Base-by-base conservation (phyloP, 2,113 vertebrate genomes). In the Otolemur garnettii region DNA sequence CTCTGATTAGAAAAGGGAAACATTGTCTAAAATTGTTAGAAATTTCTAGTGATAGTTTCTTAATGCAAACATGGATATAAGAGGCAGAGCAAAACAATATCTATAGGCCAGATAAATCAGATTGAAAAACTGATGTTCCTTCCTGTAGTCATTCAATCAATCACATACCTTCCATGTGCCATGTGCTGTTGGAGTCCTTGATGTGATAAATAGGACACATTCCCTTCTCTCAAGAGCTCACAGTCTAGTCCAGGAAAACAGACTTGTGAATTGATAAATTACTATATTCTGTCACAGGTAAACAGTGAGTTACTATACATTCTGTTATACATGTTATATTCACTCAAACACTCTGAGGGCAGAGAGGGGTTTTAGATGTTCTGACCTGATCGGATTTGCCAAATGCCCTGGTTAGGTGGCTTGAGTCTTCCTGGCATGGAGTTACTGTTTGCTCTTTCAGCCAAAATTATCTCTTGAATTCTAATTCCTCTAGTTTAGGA, bases 21-120 rank as follows among this genome's bases (percentile, higher is more conserved):
- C 15, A 26, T 88, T 79, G 88, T 85, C 84, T 64, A 55, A 57
- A 74, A 35, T 53, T 80, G 50, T 92, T 94, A 35, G 33, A 77
- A 33, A 95, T 93, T 94, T 96, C 69, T 95, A 91, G 33, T 30
- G 68, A 83, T 60, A 86, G 19, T 77, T 91, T 38, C 28, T 95
- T 86, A 94, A 94, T 83, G 64, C 66, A 93, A 72, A 77, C 90
- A 82, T 91, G 82, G 86, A 19, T 71, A 33, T 84, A 82, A 93
- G 66, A 93, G 53, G 53, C 78, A 93, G 45, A 87, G 24, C 22
- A 72, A 87, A 91, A 77, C 14, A 77, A 59, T 79, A 17, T 64
- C 50, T 66, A 35, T 57, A 68, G 84, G 50, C 30, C 85, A 95
- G n/a, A 88, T 87, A 77, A 96, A 87, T 96, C 69, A 94, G 55